Base-by-base conservation (phyloP, 2,888 invertebrate species). In the Oscheius sp. region DNA sequence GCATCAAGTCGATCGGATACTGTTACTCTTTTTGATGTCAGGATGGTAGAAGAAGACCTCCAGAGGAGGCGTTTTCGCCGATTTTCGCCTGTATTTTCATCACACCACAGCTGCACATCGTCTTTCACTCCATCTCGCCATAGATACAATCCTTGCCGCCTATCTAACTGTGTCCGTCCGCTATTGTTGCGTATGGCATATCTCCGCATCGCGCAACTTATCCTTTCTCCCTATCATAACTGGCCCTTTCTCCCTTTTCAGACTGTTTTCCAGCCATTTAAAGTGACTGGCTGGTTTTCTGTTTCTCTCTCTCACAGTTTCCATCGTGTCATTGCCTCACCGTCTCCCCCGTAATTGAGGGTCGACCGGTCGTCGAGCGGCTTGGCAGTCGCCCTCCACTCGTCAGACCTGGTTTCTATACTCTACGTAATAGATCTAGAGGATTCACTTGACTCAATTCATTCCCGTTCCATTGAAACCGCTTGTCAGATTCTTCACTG, bases 301-400 rank as follows among this genome's bases (percentile, higher is more conserved):
- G 35, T 35, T 9, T 61, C 61, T 41, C 55, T 55, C 55, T 55
- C 55, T 49, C 49, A n/a, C 49, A n/a, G n/a, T 49, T 49, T 49
- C 55, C 61, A 18, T 61, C 61, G 45, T 61, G 61, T 61, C 61
- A 61, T 61, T 41, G 61, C 43, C 43, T 55, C 55, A 49, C 49
- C 21, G 16, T 16, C 58, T 25, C 61, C 27, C 58, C 25, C 61
- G 43, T 61, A 61, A 61, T 61, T 61, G 61, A 61, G 61, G 61
- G 61, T 61, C 61, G 61, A 43, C 61, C 61, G 61, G 61, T 61
- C 61, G 23, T 21, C 13, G 49, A 9, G 35, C 13, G 49, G 49
- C 7, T 7, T 58, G 16, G 58, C 58, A 58, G 25, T 58, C 27
- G 58, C 29, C 58, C 29, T n/a, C 49, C 13, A 3, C n/a, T 23